Evolutionary conservation across 2,113 vertebrate species (phyloP), one percentile per base, ranked within the genome.

Genomic region (Tragelaphus imberbis): DNA sequence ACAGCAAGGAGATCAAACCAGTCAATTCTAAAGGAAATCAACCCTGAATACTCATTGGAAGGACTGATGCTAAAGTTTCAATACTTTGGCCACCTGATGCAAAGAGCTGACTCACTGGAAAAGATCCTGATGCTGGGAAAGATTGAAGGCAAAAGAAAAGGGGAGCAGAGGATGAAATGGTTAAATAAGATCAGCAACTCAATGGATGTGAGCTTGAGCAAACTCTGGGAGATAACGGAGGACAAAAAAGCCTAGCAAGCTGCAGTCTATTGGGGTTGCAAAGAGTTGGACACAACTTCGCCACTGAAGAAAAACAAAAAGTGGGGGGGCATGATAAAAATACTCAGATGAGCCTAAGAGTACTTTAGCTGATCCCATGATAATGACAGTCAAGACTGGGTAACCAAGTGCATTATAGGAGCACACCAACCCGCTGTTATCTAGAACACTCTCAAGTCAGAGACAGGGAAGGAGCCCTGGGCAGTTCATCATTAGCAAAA

Each of bases 361-460:
- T 56, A 10, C 68, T 63, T 63, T 13, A 28, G 63, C 15, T 85
- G 87, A 84, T 85, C 23, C 11, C 65, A 33, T 27, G 82, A 15
- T 5, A 68, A 75, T 19, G 21, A 47, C 27, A 44, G 30, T 16
- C 27, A 59, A 33, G 87, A n/a, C 0, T 1, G 13, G 59, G 44
- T 7, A 23, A 40, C 23, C 11, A n/a, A 6, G 27, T 33, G 65
- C 27, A 51, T 25, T 11, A 1, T 0, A 1, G 55, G 33, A 30
- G 30, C 11, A 1, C 30, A 13, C 14, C 25, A 15, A 6, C 16
- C 6, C 16, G 27, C 40, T 12, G 1, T 4, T 19, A 36, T 4
- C 25, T 25, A 28, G 30, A 82, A n/a, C 4, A 7, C 40, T 59
- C 90, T 23, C 6, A 25, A 27, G 49, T 12, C 12, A 40, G 3